Conservation (phyloP, 2,113 vertebrate species). For the Labeo catla region DNA sequence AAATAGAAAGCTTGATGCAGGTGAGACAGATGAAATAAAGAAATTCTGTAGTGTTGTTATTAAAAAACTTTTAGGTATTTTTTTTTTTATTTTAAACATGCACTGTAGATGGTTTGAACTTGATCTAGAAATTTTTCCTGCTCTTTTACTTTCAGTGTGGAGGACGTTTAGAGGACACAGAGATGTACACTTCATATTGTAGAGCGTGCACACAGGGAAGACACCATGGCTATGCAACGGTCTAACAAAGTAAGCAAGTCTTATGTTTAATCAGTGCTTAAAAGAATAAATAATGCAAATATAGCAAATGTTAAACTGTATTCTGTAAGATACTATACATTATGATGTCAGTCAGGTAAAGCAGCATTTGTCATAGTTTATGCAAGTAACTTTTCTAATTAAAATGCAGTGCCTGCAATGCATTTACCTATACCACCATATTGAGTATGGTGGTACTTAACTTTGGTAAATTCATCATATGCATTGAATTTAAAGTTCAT, state of each 20-base stretch:
- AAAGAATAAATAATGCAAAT: background rate
- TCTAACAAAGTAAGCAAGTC: background rate
- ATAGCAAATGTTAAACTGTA: background rate
- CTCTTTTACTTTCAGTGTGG: background rate
- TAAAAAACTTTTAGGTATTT: background rate
- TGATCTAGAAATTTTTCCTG: background rate
- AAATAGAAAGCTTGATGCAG: background rate
- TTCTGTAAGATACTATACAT: background rate
- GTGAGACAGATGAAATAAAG: slow-evolving; percentile 9
- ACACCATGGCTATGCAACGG: background rate
- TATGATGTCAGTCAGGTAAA: background rate
- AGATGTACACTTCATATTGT: slow-evolving; percentile 8
- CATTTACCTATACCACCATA: background rate
- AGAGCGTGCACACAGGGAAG: background rate
- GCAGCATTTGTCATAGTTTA: background rate
- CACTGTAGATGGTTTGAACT: background rate
- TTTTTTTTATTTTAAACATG: background rate
- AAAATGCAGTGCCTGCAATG: background rate
- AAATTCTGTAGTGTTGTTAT: background rate
- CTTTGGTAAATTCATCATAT: background rate
- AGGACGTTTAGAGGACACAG: slow-evolving; percentile 10
- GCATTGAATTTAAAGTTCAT: background rate
- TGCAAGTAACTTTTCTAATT: background rate
- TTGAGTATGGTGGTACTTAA: background rate
- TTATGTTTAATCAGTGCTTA: background rate